A percentile compares a stretch with the other conserved stretches of the same genome.
phyloP scores from a whole-genome alignment of 2,888 invertebrate species.

The Sinopyrophorus schimmeli region DNA sequence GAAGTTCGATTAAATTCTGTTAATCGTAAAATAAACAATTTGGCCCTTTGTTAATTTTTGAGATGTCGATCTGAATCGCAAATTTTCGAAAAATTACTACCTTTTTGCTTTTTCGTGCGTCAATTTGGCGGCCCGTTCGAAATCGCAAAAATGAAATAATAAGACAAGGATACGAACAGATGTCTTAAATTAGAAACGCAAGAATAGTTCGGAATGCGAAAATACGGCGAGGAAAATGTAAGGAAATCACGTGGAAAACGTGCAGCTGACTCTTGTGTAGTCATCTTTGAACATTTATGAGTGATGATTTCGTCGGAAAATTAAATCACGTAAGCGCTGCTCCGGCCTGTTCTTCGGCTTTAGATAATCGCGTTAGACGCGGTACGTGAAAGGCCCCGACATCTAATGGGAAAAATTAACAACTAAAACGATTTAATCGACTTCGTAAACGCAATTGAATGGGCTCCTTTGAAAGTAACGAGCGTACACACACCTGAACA shows the following conservation, averaged over 20 bases:
- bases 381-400: neutral
- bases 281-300: conserved; percentile 54
- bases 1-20: too few species aligned
- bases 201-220: conserved; percentile 40
- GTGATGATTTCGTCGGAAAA: conserved; percentile 42
- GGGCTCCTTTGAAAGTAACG: neutral
- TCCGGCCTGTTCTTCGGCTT: neutral
- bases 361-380: neutral
- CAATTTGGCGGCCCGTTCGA: too few species aligned
- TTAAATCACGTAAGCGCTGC: neutral
- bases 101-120: too few species aligned
- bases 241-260: conserved; percentile 50
- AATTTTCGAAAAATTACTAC: too few species aligned
- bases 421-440: too few species aligned
- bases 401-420: conserved; percentile 10
- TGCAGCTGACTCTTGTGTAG: conserved; percentile 51
- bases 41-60: too few species aligned
- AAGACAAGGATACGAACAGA: too few species aligned
- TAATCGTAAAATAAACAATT: too few species aligned
- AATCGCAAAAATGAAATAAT: too few species aligned
- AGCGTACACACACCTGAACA: neutral
- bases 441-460: conserved; percentile 1
- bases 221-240: conserved; percentile 40
- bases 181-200: conserved; percentile 23
- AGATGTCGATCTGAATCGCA: too few species aligned